Conservation (phyloP, 2,888 invertebrate genomes). For the Bellardia bayeri region DNA sequence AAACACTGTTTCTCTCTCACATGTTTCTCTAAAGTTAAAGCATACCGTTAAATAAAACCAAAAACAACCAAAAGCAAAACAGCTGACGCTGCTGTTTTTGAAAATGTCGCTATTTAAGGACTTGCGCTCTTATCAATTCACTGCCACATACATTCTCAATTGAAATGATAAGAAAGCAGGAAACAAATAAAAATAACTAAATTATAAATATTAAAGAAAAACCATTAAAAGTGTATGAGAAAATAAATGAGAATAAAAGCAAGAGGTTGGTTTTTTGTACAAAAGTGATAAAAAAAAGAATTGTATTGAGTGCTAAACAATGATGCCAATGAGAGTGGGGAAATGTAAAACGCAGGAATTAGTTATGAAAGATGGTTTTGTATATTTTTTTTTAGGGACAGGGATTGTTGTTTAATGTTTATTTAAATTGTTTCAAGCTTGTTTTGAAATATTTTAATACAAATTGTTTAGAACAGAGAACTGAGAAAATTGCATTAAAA, state of each 20-base stretch:
- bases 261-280: slow-evolving; percentile 28
- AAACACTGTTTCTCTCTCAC: slow-evolving; percentile 18
- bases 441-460: no score
- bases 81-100: slow-evolving; percentile 38
- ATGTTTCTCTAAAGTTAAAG: slow-evolving; percentile 4
- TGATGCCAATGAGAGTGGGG: neutral
- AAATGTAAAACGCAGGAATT: neutral
- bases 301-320: neutral
- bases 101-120: slow-evolving; percentile 33
- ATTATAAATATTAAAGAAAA: neutral
- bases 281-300: slow-evolving; percentile 8
- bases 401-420: no score
- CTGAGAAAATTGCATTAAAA: no score
- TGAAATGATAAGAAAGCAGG: slow-evolving; percentile 49
- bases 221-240: neutral
- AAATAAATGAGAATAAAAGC: slow-evolving; percentile 2
- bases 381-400: no score
- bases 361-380: no score
- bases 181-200: slow-evolving; percentile 38
- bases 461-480: no score
- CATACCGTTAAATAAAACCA: slow-evolving; percentile 17
- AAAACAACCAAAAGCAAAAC: slow-evolving; percentile 19
- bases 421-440: no score
- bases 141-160: neutral
- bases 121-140: slow-evolving; percentile 46